These are phyloP conservation scores for Neodon shergylaensis DNA, from an alignment of 2,113 vertebrate species.

Conservation along the genomic window DNA sequence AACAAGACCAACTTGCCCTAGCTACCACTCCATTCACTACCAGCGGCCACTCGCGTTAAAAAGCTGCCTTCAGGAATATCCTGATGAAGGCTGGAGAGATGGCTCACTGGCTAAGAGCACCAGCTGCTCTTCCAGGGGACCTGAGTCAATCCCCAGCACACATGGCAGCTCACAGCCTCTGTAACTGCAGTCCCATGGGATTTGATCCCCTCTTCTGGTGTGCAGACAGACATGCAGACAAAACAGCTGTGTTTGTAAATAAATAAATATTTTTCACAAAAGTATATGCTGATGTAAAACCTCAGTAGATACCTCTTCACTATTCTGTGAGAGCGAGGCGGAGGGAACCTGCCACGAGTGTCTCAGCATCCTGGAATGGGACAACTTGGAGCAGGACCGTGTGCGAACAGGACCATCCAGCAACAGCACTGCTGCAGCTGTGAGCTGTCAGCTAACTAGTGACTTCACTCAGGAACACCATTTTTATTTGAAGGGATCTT, in stretches of 20 bases:
- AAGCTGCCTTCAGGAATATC: neutral
- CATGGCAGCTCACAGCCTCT: neutral
- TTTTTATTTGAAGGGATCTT: neutral
- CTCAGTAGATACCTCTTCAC: neutral
- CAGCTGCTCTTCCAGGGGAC: too few species aligned
- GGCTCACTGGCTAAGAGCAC: too few species aligned
- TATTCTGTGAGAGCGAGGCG: too few species aligned
- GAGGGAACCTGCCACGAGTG: accelerated
- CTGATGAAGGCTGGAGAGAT: too few species aligned
- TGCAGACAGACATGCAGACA: neutral
- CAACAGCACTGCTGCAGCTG: too few species aligned
- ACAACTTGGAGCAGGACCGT: neutral
- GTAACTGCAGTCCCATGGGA: neutral
- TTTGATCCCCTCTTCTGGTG: neutral
- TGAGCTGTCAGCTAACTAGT: neutral
- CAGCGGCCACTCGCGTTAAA: neutral
- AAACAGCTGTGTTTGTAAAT: neutral
- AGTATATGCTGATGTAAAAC: neutral
- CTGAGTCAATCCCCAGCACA: too few species aligned
- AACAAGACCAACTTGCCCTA: too few species aligned
- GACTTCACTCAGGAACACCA: neutral
- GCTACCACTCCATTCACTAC: neutral
- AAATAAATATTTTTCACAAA: neutral
- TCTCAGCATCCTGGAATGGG: neutral
- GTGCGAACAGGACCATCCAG: neutral